phyloP scores from a whole-genome alignment of 1,140 invertebrate genomes.

The Parapsyche elsis region DNA sequence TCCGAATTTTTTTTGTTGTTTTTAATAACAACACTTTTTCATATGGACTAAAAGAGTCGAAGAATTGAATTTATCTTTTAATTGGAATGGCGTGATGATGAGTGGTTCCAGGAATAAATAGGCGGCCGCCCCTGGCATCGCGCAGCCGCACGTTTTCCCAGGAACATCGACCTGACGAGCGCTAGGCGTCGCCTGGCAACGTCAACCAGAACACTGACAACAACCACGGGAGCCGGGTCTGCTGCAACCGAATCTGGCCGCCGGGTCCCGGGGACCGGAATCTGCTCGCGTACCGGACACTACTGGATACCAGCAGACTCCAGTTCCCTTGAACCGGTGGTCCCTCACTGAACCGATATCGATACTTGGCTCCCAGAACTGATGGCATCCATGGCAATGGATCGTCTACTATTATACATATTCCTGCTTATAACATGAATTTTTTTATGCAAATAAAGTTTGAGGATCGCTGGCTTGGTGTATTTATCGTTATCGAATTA shows the following conservation, averaged over 20 bases:
- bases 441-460: not conserved
- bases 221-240: constrained; percentile 33
- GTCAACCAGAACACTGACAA: constrained; percentile 46
- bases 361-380: too few relatives aligned
- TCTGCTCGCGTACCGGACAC: not conserved
- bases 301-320: not conserved
- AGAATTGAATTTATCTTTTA: too few relatives aligned
- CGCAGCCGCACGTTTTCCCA: constrained; percentile 46
- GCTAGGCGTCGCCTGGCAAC: constrained; percentile 51
- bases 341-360: too few relatives aligned
- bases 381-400: too few relatives aligned
- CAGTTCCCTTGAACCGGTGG: too few relatives aligned
- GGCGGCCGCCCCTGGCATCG: constrained; percentile 38
- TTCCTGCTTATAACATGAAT: too few relatives aligned
- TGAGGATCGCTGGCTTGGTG: not conserved
- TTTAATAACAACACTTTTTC: too few relatives aligned
- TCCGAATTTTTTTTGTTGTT: too few relatives aligned
- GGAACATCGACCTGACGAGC: constrained; percentile 55
- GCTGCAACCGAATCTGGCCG: constrained; percentile 7
- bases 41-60: too few relatives aligned
- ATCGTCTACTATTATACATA: too few relatives aligned
- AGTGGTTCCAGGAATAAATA: not conserved
- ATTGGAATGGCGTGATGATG: too few relatives aligned
- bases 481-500: not conserved
- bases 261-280: not conserved